phyloP scores from a whole-genome alignment of 2,888 invertebrate genomes.

The Cheilosia impressa region DNA sequence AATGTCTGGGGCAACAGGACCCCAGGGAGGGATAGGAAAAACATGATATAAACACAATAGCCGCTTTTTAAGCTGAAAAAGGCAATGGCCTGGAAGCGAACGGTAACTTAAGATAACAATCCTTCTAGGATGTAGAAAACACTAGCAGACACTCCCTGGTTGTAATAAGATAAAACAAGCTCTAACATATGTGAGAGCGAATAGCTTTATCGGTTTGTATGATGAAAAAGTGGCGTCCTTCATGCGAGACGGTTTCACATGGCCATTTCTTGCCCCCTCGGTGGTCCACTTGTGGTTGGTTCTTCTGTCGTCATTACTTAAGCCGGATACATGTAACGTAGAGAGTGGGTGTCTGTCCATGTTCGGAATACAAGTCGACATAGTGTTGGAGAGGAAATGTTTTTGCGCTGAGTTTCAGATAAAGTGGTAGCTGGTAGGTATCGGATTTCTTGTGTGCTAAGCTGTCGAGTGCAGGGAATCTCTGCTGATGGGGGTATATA shows the following conservation, averaged over 20 bases:
- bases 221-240: too few species aligned
- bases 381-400: too few species aligned
- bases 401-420: not conserved
- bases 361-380: too few species aligned
- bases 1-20: not conserved
- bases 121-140: not conserved
- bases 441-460: too few species aligned
- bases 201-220: too few species aligned
- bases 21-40: not conserved
- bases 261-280: not conserved
- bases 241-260: too few species aligned
- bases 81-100: not conserved
- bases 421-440: not conserved
- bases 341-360: too few species aligned
- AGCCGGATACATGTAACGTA: not conserved
- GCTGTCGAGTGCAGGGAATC: too few species aligned
- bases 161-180: slow-evolving; percentile 6
- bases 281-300: slow-evolving; percentile 8
- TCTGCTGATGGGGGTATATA: too few species aligned
- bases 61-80: not conserved
- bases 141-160: slow-evolving; percentile 4
- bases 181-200: too few species aligned
- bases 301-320: not conserved
- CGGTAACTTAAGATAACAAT: not conserved
- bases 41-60: slow-evolving; percentile 3